A percentile compares a stretch with the other conserved stretches of the same genome.
Conservation (phyloP, 2,797 vertebrate genomes). For the Bucorvus abyssinicus region DNA sequence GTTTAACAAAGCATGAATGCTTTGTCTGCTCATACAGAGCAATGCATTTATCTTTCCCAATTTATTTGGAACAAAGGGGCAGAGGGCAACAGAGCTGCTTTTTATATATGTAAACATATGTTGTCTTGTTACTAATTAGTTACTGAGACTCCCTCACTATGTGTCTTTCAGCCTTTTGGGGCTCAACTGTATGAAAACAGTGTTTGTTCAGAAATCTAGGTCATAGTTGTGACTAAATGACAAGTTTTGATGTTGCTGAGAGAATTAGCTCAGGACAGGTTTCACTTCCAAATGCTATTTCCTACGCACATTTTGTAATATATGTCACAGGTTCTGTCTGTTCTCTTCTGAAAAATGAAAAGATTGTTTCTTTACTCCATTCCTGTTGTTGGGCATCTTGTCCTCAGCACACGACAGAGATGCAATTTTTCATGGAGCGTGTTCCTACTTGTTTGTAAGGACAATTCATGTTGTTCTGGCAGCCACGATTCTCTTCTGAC, state of each 20-base stretch:
- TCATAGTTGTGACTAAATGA: neutral
- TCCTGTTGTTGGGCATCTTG: neutral
- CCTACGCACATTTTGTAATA: neutral
- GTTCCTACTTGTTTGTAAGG: neutral
- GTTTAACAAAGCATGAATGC: slow-evolving; percentile 51
- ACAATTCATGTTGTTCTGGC: neutral
- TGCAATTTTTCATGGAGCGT: neutral
- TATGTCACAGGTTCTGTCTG: neutral
- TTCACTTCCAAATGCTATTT: neutral
- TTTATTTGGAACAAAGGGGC: neutral
- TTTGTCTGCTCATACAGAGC: neutral
- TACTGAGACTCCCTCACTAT: neutral
- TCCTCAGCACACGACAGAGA: neutral
- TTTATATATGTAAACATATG: neutral
- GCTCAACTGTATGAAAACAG: neutral
- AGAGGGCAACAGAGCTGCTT: slow-evolving; percentile 7
- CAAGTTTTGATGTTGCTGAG: neutral
- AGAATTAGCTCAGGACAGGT: neutral
- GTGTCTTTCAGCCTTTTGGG: neutral
- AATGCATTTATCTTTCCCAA: neutral
- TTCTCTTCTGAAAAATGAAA: neutral
- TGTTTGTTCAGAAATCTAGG: neutral
- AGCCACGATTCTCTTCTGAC: neutral
- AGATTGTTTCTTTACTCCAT: neutral
- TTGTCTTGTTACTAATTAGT: neutral